These are phyloP conservation scores for Hylomyscus alleni DNA, from an alignment of 2,797 vertebrate genomes.

Conservation along the genomic window DNA sequence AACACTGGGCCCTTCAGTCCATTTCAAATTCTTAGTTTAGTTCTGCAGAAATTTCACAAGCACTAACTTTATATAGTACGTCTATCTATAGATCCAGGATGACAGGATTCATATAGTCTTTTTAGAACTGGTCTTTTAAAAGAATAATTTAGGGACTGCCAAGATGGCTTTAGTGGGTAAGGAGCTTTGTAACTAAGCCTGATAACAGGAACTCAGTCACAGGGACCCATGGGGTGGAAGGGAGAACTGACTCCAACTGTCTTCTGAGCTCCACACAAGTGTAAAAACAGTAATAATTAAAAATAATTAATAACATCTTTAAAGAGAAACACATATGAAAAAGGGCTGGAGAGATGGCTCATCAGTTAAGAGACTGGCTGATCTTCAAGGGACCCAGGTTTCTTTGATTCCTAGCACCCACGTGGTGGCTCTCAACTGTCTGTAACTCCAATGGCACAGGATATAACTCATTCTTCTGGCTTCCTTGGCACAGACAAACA, in stretches of 20 bases:
- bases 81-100: neutral
- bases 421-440: neutral
- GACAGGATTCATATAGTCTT: constrained; percentile 10
- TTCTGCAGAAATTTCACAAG: neutral
- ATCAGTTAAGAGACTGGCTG: neutral
- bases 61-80: neutral
- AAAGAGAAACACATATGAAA: neutral
- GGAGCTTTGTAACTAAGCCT: neutral
- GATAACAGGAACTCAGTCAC: neutral
- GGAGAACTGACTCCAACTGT: neutral
- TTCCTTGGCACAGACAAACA: neutral
- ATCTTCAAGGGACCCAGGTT: neutral
- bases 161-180: neutral
- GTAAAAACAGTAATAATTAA: neutral
- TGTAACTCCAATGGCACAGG: neutral
- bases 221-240: neutral
- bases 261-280: neutral
- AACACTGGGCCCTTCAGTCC: neutral
- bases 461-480: neutral
- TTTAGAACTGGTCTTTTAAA: constrained; percentile 33
- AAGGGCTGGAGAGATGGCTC: neutral
- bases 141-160: neutral
- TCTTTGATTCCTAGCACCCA: neutral
- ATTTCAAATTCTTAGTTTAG: constrained; percentile 21
- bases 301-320: neutral